A percentile compares a stretch with the other conserved stretches of the same genome.
Conservation (phyloP, 1,140 invertebrate species). For the Aphis craccivora region DNA sequence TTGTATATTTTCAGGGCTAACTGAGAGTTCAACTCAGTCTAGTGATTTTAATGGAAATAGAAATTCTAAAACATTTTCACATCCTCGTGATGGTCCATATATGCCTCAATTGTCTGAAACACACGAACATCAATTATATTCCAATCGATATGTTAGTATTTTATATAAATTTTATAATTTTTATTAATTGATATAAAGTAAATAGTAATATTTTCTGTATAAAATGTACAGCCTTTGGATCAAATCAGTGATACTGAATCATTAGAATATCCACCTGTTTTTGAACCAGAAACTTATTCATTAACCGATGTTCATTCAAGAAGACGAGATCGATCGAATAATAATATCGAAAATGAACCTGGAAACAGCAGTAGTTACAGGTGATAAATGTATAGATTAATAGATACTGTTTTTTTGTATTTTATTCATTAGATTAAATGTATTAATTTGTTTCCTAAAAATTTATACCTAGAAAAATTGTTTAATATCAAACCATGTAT, state of each 20-base stretch:
- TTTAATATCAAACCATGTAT: background rate
- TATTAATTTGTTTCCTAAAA: background rate
- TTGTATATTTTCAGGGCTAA: slow-evolving; percentile 40
- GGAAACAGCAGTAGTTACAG: slow-evolving; percentile 39
- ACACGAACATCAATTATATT: slow-evolving; percentile 46
- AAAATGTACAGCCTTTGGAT: background rate
- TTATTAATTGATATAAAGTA: background rate
- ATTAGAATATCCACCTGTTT: slow-evolving; percentile 81
- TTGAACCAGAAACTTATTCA: slow-evolving; percentile 82
- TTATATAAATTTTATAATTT: background rate
- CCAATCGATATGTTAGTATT: slow-evolving; percentile 50
- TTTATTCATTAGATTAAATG: background rate
- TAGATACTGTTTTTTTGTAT: background rate
- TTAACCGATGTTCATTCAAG: slow-evolving; percentile 63
- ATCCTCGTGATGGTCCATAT: slow-evolving; percentile 1
- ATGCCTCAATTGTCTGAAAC: slow-evolving; percentile 35
- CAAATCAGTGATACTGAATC: slow-evolving; percentile 48
- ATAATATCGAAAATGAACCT: slow-evolving; percentile 40
- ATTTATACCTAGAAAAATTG: background rate
- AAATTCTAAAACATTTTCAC: slow-evolving; percentile 11
- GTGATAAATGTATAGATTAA: background rate
- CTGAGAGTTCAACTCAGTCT: slow-evolving; percentile 24
- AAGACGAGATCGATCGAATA: slow-evolving; percentile 52
- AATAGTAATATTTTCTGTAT: background rate
- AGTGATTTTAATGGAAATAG: slow-evolving; percentile 53